Conservation (phyloP, 1,140 invertebrate genomes). For the Delia radicum region DNA sequence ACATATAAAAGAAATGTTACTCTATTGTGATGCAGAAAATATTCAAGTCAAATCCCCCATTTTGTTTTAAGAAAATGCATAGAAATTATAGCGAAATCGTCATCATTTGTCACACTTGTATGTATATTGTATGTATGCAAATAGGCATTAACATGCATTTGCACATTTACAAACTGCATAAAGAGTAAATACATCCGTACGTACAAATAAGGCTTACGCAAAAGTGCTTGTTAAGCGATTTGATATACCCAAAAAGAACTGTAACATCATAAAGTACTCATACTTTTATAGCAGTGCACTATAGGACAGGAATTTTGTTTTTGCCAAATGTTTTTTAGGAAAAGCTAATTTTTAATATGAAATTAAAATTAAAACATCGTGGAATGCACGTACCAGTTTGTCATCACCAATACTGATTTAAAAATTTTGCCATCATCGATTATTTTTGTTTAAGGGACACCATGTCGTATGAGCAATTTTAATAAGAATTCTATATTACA, state of each 20-base stretch:
- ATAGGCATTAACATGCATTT: background rate
- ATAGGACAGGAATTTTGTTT: no score
- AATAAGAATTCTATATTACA: no score
- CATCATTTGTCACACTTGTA: constrained; percentile 5
- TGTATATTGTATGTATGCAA: background rate
- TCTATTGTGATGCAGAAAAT: background rate
- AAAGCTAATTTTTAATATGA: no score
- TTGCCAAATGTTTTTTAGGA: no score
- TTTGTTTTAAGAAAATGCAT: background rate
- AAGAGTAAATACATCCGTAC: background rate
- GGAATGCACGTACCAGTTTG: no score
- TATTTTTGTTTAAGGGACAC: no score
- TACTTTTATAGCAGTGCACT: background rate
- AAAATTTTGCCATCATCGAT: no score
- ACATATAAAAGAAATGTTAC: background rate
- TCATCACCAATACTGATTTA: no score
- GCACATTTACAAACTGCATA: background rate
- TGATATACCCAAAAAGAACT: background rate
- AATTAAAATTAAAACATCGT: no score
- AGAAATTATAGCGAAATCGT: background rate
- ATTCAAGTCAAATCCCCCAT: background rate
- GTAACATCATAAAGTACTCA: background rate
- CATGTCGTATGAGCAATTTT: no score
- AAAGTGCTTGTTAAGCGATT: background rate
- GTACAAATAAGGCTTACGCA: background rate